Conservation (phyloP, 2,113 vertebrate species). For the Anoplopoma fimbria region DNA sequence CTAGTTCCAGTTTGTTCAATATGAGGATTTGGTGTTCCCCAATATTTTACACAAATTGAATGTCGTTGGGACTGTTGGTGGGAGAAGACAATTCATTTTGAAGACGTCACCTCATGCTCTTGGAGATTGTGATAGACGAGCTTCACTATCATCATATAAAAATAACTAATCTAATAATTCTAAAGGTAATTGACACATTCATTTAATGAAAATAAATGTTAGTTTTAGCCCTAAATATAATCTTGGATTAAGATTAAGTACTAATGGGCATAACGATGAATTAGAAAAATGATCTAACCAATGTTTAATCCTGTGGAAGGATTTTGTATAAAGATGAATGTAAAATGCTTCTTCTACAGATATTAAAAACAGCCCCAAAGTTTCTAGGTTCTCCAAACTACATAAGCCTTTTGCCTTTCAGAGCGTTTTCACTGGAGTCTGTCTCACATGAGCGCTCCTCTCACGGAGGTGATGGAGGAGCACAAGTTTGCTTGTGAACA, state of each 20-base stretch:
- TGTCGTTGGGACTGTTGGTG: too few species aligned
- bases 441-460: conserved; percentile 7
- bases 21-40: background rate
- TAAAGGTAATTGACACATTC: background rate
- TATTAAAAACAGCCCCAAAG: background rate
- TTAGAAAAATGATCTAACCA: background rate
- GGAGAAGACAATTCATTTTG: too few species aligned
- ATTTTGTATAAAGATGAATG: background rate
- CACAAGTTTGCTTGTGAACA: background rate
- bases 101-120: background rate
- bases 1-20: background rate
- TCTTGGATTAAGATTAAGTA: background rate
- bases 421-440: conserved; percentile 14
- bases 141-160: background rate
- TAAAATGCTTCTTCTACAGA: background rate
- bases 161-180: background rate
- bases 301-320: background rate
- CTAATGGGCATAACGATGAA: too few species aligned
- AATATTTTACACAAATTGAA: background rate
- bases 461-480: conserved; percentile 13
- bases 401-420: conserved; percentile 13
- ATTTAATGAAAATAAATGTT: background rate
- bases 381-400: background rate
- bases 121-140: background rate
- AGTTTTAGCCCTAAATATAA: background rate